Evolutionary conservation across 1,140 invertebrate species (phyloP), one percentile per base, ranked within the genome.

Genomic region (Diorhabda carinulata): DNA sequence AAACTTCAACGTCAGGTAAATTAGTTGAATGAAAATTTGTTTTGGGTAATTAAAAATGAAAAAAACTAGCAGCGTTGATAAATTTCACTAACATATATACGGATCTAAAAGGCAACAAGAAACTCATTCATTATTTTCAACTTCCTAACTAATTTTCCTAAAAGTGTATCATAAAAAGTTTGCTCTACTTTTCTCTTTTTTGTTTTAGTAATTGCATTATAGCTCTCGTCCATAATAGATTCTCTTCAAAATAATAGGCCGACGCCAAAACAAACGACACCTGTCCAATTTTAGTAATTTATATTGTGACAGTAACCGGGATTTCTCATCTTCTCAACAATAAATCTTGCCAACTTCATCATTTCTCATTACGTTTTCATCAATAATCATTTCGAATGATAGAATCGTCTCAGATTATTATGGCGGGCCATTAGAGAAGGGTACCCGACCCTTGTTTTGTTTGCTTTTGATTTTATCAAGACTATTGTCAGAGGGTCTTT

Each of bases 351-450:
- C 47, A 52, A 52, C 47, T 52, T 52, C 47, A 52, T 52, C 47
- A 52, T 52, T 52, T 52, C 47, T 52, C 47, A 52, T 52, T 52
- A 52, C 47, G 47, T 52, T 52, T 52, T 52, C 47, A 52, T 52
- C 47, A 52, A 52, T 52, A 52, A 52, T 52, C 47, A 52, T 52
- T 52, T n/a, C 47, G 47, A 52, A 52, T 52, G 47, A 52, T 52
- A 52, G 47, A 52, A 52, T 52, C 47, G 47, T 52, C 47, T 52
- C 47, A 52, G 47, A n/a, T 6, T 52, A 52, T 52, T 52, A 52
- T 52, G 47, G 47, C 47, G 47, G 25, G 47, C 47, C n/a, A 52
- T 52, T 52, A 52, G 47, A 52, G 47, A 52, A 52, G 47, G 47
- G 47, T 52, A 52, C 47, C 47, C 47, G 47, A 52, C 47, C 47